Evolutionary conservation across 2,113 vertebrate species (phyloP), one percentile per base, ranked within the genome.

Genomic region (Halichoerus grypus): DNA sequence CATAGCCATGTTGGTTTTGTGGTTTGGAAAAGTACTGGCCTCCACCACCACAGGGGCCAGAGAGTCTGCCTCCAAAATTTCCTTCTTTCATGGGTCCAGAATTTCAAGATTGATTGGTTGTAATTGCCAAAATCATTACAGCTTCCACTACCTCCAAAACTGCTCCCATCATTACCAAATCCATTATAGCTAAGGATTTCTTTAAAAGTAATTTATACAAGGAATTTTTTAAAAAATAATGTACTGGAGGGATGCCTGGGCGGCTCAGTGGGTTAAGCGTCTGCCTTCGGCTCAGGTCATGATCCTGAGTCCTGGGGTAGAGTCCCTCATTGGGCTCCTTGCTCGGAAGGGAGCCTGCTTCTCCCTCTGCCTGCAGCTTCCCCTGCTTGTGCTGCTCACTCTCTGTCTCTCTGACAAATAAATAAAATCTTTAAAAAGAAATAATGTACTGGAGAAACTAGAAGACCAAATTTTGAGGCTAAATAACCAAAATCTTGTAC

Each of bases 401-500:
- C 28, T 65, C 21, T 59, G 22, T 61, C 59, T 63, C 63, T 31
- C 14, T 33, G 31, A 16, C 15, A 33, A 55, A 55, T 63, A 36
- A 69, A 36, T 9, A n/a, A 72, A 69, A n/a, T 80, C 79, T 76
- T 5, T 0, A 49, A 14, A 21, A 53, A 49, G 89, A 46, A 71
- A 69, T 36, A 88, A 84, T 39, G 7, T 72, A 93, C 18, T 69
- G 33, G 16, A 53, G 57, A 77, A 86, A 88, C 10, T 77, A 72
- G 9, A 85, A 88, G 57, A 71, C 14, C 46, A 92, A 72, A 21
- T n/a, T 84, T 80, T 93, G 94, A 63, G 15, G 42, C 3, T 90
- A 87, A 91, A 61, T 82, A 96, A 87, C 13, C 46, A 92, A 92
- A 84, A 92, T n/a, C 33, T 59, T 72, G 1, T 0, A 94, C 46